A percentile compares a stretch with the other conserved stretches of the same genome.
phyloP scores from a whole-genome alignment of 2,888 invertebrate species.

The Hylaea fasciaria region DNA sequence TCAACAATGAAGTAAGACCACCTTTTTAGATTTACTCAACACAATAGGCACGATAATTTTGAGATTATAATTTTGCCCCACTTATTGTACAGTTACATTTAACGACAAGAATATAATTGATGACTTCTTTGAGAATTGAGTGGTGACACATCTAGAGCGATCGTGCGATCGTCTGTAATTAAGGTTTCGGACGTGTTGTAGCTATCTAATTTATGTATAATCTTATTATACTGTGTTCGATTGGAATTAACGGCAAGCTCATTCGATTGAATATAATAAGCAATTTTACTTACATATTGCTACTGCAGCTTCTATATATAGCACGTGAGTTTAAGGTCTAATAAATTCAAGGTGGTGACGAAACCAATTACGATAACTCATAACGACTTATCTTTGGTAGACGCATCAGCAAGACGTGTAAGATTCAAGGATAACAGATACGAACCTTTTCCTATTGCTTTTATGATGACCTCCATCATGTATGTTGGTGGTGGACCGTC shows the following conservation, averaged over 20 bases:
- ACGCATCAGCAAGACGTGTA: too few species aligned
- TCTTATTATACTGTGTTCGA: constrained; percentile 28
- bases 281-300: too few species aligned
- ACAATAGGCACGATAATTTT: constrained; percentile 6
- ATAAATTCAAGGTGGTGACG: too few species aligned
- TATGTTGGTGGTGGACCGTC: too few species aligned
- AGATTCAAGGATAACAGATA: too few species aligned
- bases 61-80: constrained; percentile 1
- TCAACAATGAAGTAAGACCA: constrained; percentile 32
- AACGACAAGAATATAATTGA: constrained; percentile 23
- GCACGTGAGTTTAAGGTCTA: too few species aligned
- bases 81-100: constrained; percentile 3
- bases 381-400: too few species aligned
- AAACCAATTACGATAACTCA: too few species aligned
- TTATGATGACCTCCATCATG: too few species aligned
- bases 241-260: constrained; percentile 15
- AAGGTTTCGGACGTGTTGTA: constrained; percentile 14
- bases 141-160: constrained; percentile 31
- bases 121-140: constrained; percentile 21
- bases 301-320: too few species aligned
- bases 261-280: not conserved
- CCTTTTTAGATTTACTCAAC: constrained; percentile 1
- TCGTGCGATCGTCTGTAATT: constrained; percentile 19
- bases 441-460: too few species aligned
- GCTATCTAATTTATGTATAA: constrained; percentile 27